Base-by-base conservation (phyloP, 2,113 vertebrate species). In the Heloderma charlesbogerti region DNA sequence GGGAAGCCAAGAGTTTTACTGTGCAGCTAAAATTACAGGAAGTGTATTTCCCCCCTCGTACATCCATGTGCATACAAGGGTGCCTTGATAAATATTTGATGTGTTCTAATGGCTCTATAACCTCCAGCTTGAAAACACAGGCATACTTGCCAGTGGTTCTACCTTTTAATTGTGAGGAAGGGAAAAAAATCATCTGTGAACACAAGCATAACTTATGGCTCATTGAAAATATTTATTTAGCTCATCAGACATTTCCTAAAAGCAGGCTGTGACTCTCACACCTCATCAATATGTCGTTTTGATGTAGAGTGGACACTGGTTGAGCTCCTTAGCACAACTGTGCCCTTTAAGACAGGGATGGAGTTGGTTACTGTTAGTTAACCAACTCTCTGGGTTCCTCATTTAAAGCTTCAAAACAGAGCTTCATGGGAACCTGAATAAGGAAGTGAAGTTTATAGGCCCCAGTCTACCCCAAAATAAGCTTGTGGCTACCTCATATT, bases 81-180 rank as follows among this genome's bases (percentile, higher is more conserved):
- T 75, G 27, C 37, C 43, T 77, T 40, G 31, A 89, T 84, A 85
- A 27, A 15, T 94, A 83, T 91, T 95, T 94, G 34, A 22, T 3
- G 60, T 15, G 37, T 79, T 0, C 0, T 66, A 43, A 20, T 34
- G 91, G 48, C 86, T 71, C 86, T 63, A 0, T 29, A 13, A 15
- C 25, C 8, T 27, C 12, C 0, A 0, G 1, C 74, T 51, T 25
- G 60, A 9, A 74, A 86, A 51, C 15, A n/a, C 0, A 0, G 1
- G 43, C 0, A 0, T 31, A 43, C 48, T 6, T 66, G 86, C 45
- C 18, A 0, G 27, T 34, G 54, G 25, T 43, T 77, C 69, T 34
- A 72, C 45, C 45, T 34, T 16, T 4, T 88, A 79, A 89, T 71
- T 6, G 8, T 4, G 83, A 89, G 80, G 43, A 90, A 43, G 86